Conservation (phyloP, 2,113 vertebrate genomes). For the Alethe castanea region DNA sequence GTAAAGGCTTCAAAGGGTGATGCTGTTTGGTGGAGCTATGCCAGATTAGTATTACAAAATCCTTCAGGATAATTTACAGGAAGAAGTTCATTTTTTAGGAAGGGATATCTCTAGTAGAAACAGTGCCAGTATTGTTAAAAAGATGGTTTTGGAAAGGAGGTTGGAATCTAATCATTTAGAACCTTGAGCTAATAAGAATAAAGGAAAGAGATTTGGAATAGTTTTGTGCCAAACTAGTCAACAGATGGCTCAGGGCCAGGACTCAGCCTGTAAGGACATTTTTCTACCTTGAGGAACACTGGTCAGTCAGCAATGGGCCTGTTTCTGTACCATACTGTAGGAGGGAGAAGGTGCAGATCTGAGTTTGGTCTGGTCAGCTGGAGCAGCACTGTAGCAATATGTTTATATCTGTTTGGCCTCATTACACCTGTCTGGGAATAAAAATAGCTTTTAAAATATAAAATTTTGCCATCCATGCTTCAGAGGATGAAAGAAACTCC, state of each 20-base stretch:
- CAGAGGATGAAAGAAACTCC: neutral
- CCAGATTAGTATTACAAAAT: neutral
- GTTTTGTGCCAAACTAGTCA: neutral
- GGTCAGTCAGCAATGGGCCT: neutral
- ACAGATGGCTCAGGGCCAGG: neutral
- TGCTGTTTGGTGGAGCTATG: neutral
- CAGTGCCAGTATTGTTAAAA: neutral
- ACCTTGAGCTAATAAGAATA: neutral
- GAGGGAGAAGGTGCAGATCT: neutral
- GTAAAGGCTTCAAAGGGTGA: neutral
- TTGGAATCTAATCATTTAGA: neutral
- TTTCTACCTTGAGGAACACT: neutral
- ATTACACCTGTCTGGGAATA: neutral
- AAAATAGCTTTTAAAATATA: neutral
- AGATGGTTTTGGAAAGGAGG: neutral
- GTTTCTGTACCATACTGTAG: neutral
- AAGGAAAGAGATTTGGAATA: neutral
- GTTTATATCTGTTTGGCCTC: neutral
- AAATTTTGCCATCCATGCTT: neutral
- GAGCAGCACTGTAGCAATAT: neutral
- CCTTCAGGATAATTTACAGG: neutral
- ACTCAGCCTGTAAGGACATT: neutral
- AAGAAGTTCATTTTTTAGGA: neutral
- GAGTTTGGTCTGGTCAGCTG: neutral
- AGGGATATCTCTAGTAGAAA: neutral